These are phyloP conservation scores for Drosophila anomalata DNA, from an alignment of 2,888 invertebrate species.

Conservation along the genomic window DNA sequence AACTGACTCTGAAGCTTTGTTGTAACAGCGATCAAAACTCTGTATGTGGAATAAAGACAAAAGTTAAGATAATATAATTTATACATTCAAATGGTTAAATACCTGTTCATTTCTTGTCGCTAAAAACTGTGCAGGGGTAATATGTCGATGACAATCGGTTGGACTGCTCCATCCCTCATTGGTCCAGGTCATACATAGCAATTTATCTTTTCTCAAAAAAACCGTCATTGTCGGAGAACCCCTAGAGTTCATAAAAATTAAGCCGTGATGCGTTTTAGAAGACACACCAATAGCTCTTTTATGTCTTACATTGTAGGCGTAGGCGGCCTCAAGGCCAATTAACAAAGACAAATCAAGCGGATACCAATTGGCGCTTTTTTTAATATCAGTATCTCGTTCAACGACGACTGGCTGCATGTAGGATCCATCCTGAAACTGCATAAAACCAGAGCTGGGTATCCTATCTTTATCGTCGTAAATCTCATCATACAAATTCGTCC, in stretches of 20 bases:
- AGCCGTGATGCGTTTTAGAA: too few species aligned
- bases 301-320: neutral
- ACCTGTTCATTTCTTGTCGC: neutral
- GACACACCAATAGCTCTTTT: neutral
- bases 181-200: too few species aligned
- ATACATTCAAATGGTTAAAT: neutral
- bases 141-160: too few species aligned
- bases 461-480: neutral
- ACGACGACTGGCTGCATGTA: neutral
- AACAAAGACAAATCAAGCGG: conserved; percentile 1
- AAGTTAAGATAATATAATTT: neutral
- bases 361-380: neutral
- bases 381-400: neutral
- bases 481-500: neutral
- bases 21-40: neutral
- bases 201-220: too few species aligned
- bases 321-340: neutral
- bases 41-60: neutral
- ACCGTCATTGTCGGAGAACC: too few species aligned
- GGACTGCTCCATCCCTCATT: too few species aligned
- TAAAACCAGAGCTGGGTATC: neutral
- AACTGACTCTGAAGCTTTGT: neutral
- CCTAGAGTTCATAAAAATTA: too few species aligned
- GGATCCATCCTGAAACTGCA: neutral
- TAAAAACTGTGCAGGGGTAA: too few species aligned